Evolutionary conservation across 2,113 vertebrate species (phyloP).

Genomic region (Sylvietta virens): DNA sequence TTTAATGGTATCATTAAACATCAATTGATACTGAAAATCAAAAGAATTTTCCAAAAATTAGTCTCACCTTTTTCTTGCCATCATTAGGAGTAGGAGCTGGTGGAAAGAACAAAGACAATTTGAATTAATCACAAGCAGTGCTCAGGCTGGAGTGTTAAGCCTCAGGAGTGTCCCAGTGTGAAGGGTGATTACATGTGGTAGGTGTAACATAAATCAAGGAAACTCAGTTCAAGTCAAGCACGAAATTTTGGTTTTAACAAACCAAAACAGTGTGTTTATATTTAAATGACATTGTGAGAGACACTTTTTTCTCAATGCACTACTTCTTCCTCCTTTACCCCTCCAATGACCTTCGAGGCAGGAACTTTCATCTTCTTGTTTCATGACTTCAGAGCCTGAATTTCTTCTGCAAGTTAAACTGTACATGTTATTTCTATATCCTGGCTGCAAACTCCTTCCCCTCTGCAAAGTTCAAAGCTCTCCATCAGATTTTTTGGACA

Average conservation of each 20-base stretch:
- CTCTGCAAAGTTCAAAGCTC: neutral
- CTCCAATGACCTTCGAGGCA: neutral
- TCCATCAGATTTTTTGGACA: neutral
- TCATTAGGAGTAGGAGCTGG: slow-evolving; percentile 8
- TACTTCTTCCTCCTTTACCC: neutral
- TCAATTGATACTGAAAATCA: neutral
- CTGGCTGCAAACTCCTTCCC: neutral
- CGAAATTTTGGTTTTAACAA: neutral
- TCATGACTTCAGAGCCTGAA: neutral
- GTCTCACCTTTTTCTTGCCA: slow-evolving; percentile 40
- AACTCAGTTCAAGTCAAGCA: neutral
- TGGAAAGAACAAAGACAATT: slow-evolving; percentile 35
- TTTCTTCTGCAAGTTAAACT: neutral
- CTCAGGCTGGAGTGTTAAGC: neutral
- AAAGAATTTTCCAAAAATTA: neutral
- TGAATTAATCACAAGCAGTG: neutral
- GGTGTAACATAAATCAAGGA: neutral
- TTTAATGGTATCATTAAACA: neutral
- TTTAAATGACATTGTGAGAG: neutral
- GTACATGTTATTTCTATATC: neutral
- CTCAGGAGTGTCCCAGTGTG: neutral
- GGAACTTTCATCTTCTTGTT: neutral
- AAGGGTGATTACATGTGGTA: neutral
- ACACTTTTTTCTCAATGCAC: neutral
- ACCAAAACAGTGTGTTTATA: neutral